These are phyloP conservation scores for Anolis sagrei DNA, from an alignment of 2,113 vertebrate genomes.

Conservation along the genomic window DNA sequence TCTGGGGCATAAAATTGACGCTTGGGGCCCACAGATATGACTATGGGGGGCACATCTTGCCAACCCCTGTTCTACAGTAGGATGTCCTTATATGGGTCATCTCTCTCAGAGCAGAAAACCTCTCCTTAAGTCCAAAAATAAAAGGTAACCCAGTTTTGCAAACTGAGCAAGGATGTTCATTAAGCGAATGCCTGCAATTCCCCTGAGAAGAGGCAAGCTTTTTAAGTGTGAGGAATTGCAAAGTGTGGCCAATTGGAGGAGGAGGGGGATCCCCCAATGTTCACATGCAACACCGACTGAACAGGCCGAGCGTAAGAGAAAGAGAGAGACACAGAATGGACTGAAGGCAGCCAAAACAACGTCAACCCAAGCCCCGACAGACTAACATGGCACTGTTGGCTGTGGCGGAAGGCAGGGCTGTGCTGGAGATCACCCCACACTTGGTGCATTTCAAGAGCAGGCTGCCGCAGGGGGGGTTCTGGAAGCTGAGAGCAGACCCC, in stretches of 20 bases:
- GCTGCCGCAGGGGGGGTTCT: constrained; percentile 83
- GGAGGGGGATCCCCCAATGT: no score
- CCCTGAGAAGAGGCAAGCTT: background rate
- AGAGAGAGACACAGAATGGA: no score
- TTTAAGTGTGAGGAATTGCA: background rate
- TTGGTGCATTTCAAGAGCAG: constrained; percentile 98
- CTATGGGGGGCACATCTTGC: no score
- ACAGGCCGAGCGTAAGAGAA: background rate
- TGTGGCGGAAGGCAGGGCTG: constrained; percentile 89
- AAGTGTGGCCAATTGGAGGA: background rate
- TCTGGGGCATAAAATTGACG: no score
- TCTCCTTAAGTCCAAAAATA: background rate
- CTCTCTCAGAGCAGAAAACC: background rate
- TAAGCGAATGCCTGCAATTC: no score
- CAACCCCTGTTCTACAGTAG: background rate
- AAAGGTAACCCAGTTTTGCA: background rate
- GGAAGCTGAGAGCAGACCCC: constrained; percentile 56
- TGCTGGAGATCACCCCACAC: constrained; percentile 94
- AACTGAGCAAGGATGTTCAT: background rate
- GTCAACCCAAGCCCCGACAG: constrained; percentile 7
- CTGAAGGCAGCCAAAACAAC: background rate
- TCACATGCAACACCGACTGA: background rate
- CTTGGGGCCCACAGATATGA: no score
- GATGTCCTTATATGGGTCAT: background rate
- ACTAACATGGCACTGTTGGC: constrained; percentile 98